phyloP scores from a whole-genome alignment of 2,888 invertebrate genomes.

The Pandemis cinnamomeana region DNA sequence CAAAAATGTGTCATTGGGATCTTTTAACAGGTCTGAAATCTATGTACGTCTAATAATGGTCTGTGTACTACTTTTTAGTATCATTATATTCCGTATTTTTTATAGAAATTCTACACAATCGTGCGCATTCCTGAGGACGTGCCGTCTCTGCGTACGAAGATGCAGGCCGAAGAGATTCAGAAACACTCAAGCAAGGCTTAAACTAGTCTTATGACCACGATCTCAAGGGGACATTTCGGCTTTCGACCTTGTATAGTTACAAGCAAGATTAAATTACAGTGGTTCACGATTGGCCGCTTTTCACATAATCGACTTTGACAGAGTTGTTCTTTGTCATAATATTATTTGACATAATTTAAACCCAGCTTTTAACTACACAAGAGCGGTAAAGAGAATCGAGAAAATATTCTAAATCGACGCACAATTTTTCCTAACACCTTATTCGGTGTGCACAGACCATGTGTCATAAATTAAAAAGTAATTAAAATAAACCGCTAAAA shows the following conservation, averaged over 20 bases:
- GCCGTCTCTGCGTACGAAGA: conserved; percentile 90
- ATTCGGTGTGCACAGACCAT: conserved; percentile 48
- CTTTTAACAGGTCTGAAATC: too few relatives aligned
- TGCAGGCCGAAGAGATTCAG: conserved; percentile 86
- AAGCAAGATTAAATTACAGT: conserved; percentile 22
- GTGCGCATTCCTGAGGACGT: conserved; percentile 94
- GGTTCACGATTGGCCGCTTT: background rate
- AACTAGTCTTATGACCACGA: conserved; percentile 48
- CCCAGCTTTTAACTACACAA: conserved; percentile 19
- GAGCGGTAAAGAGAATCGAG: conserved; percentile 38
- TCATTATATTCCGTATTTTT: conserved; percentile 48
- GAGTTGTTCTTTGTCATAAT: conserved; percentile 23
- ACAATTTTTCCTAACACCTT: conserved; percentile 50
- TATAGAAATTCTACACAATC: conserved; percentile 92
- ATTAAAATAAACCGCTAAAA: conserved; percentile 31
- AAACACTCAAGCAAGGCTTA: conserved; percentile 66
- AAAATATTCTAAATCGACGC: conserved; percentile 56
- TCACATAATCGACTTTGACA: background rate
- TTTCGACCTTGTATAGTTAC: conserved; percentile 27
- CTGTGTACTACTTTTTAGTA: background rate
- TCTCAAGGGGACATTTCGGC: conserved; percentile 48
- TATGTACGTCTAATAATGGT: too few relatives aligned
- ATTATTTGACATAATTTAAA: conserved; percentile 22
- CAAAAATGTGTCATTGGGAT: too few relatives aligned
- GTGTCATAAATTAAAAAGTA: conserved; percentile 45